These are phyloP conservation scores for Dicyrtoma fusca DNA, from an alignment of 2,888 invertebrate species.

Conservation along the genomic window DNA sequence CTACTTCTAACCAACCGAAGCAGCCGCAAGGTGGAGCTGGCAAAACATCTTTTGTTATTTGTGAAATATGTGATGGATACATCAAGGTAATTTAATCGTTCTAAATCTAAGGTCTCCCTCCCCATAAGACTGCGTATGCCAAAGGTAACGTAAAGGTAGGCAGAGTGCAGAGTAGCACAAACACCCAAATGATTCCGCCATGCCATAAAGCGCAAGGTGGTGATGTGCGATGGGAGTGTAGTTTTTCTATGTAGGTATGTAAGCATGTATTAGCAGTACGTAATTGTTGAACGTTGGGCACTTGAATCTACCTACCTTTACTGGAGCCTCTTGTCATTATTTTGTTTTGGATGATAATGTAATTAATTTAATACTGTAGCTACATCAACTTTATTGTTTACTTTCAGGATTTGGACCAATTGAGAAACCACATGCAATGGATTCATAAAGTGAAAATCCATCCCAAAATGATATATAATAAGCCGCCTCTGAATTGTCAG, in stretches of 20 bases:
- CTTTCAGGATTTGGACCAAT: constrained; percentile 79
- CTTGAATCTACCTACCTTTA: too few relatives aligned
- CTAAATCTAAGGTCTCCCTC: background rate
- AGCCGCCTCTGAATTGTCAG: constrained; percentile 92
- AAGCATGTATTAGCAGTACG: too few relatives aligned
- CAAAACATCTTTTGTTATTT: constrained; percentile 86
- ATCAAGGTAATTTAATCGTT: constrained; percentile 68
- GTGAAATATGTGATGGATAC: constrained; percentile 96
- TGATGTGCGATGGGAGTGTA: too few relatives aligned
- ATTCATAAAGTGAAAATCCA: constrained; percentile 96
- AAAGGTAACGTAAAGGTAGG: background rate
- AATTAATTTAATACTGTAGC: background rate
- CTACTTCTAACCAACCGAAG: constrained; percentile 55
- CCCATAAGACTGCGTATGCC: too few relatives aligned
- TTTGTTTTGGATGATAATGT: background rate
- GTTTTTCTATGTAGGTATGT: too few relatives aligned
- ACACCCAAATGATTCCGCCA: too few relatives aligned
- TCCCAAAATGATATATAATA: constrained; percentile 93
- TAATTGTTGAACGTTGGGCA: too few relatives aligned
- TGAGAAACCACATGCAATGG: constrained; percentile 96
- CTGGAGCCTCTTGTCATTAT: background rate
- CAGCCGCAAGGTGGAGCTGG: constrained; percentile 48
- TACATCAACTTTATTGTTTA: constrained; percentile 8
- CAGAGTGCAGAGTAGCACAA: background rate
- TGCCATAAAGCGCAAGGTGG: too few relatives aligned